Base-by-base conservation (phyloP, 2,888 invertebrate species). In the Anagyrus pseudococci region DNA sequence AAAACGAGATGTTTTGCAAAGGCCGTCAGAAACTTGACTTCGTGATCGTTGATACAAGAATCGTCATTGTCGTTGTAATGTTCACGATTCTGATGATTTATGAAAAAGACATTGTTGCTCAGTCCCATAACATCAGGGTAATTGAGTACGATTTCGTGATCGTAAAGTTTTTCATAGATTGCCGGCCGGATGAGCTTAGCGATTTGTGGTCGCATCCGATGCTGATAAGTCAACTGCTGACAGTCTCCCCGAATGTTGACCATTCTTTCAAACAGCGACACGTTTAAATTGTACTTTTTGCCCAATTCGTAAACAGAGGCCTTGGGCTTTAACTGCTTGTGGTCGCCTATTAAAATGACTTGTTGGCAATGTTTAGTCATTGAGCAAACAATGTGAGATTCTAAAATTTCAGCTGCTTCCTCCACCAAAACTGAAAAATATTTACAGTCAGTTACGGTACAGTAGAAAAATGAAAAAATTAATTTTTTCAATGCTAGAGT, bases 71-170 rank as follows among this genome's bases (percentile, higher is more conserved):
- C 23, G 2, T 46, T 1, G 13, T 6, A 29, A 2, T n/a, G 29
- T 29, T 60, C 60, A 15, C 17, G 19, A 29, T 54, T 53, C 2
- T 13, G 23, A 10, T 60, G 60, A 22, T 60, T 1, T 2, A 60
- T 4, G 17, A 60, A 60, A 17, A 53, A 60, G 2, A 60, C 8
- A 40, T 60, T 60, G 15, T 54, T 60, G 19, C 4, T 23, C 22
- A 60, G 4, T 25, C 60, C 60, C 15, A 26, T 60, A 25, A 60
- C 25, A n/a, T 60, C 54, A 4, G 54, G 48, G 41, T 15, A 47
- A 20, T 48, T 23, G 7, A 15, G n/a, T 3, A 48, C 48, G 13
- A n/a, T 20, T 26, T 23, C n/a, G 26, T 48, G 23, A 17, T 48
- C 23, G 23, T 48, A 20, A 10, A 48, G 15, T 2, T 10, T 48